Conservation (phyloP, 2,113 vertebrate genomes). For the Rhinolophus ferrumequinum region DNA sequence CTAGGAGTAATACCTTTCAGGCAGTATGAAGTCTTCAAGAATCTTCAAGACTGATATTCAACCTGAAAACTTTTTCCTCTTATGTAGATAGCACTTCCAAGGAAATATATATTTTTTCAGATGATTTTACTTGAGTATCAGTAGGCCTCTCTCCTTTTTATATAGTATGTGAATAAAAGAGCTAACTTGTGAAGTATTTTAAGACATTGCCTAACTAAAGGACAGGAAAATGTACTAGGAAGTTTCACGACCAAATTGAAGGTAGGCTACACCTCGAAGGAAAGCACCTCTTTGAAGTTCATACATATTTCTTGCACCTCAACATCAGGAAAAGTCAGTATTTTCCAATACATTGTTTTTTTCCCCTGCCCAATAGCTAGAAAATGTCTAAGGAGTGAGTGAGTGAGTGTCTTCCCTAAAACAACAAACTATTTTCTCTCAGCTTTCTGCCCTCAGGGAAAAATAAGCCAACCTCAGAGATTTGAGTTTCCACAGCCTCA, state of each 20-base stretch:
- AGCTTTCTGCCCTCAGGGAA: slow-evolving; percentile 25
- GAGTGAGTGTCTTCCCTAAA: slow-evolving; percentile 35
- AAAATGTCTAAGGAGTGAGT: slow-evolving; percentile 2
- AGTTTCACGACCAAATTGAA: neutral
- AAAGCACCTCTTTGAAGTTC: neutral
- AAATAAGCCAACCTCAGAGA: slow-evolving; percentile 41
- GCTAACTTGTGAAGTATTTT: neutral
- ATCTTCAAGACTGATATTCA: neutral
- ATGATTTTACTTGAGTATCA: neutral
- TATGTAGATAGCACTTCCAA: neutral
- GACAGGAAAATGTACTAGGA: neutral
- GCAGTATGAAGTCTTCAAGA: neutral
- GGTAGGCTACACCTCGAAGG: neutral
- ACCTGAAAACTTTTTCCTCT: neutral
- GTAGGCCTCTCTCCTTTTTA: neutral
- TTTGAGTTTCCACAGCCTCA: slow-evolving; percentile 39
- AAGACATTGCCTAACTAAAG: neutral
- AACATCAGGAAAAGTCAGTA: neutral
- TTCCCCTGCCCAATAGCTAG: neutral
- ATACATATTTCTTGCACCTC: neutral
- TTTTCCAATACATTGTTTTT: neutral
- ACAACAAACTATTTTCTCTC: slow-evolving; percentile 50
- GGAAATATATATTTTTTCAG: neutral
- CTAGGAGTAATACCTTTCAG: neutral
- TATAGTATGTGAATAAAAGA: neutral